Percentiles rank a stretch among this genome's conserved stretches.
phyloP scores from a whole-genome alignment of 1,140 invertebrate genomes.

The Pogonomyrmex californicus region DNA sequence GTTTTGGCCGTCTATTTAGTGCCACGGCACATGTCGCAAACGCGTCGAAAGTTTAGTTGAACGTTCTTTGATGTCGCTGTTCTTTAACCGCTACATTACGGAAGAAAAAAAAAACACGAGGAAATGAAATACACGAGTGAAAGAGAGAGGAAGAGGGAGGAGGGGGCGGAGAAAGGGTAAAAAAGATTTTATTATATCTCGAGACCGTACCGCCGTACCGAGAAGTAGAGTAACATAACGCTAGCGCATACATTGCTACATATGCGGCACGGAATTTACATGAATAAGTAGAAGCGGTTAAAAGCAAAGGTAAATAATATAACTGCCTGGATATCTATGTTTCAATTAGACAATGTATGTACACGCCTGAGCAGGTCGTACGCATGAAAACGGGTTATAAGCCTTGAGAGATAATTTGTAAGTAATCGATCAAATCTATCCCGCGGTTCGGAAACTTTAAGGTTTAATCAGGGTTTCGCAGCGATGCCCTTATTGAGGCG shows the following conservation, averaged over 20 bases:
- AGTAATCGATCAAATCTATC: neutral
- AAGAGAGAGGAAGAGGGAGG: neutral
- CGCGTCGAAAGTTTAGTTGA: slow-evolving; percentile 17
- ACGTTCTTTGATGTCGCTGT: slow-evolving; percentile 46
- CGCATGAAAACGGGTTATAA: neutral
- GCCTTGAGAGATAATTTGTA: neutral
- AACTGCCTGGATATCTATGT: slow-evolving; percentile 6
- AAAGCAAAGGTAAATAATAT: neutral
- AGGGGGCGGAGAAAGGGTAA: neutral
- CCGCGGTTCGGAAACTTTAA: slow-evolving; percentile 11
- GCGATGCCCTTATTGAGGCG: slow-evolving; percentile 19
- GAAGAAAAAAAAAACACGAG: neutral
- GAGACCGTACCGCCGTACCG: neutral
- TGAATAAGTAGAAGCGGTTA: neutral
- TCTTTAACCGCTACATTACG: neutral
- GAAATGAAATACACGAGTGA: neutral
- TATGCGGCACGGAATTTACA: slow-evolving; percentile 22
- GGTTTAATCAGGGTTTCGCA: neutral
- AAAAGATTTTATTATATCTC: slow-evolving; percentile 39
- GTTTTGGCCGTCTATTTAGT: slow-evolving; percentile 1
- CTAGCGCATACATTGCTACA: neutral
- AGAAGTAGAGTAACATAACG: slow-evolving; percentile 19
- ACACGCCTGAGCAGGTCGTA: neutral
- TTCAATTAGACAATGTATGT: neutral
- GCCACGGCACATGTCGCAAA: neutral